phyloP scores from a whole-genome alignment of 2,797 vertebrate genomes.

The Tiaroga cobitis region DNA sequence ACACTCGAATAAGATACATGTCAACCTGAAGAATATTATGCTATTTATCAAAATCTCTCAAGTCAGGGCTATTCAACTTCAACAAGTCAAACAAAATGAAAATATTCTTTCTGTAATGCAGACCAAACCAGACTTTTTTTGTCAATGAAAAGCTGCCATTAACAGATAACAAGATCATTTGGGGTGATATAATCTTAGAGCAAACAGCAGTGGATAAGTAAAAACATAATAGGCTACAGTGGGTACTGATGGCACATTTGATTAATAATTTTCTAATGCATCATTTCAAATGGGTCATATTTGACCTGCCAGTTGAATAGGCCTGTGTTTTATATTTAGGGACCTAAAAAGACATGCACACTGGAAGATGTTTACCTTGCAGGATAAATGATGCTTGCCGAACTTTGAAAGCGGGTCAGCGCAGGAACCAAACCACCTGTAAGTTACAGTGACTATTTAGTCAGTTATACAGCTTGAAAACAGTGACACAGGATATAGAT shows the following conservation, averaged over 20 bases:
- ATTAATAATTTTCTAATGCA: too few relatives aligned
- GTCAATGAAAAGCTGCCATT: background rate
- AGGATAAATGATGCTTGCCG: conserved; percentile 15
- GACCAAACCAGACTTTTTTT: background rate
- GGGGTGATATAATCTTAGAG: too few relatives aligned
- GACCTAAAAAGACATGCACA: background rate
- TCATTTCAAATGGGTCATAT: background rate
- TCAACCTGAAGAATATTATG: background rate
- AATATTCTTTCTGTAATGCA: too few relatives aligned
- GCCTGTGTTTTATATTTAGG: background rate
- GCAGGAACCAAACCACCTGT: conserved; percentile 34
- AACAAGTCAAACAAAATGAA: background rate
- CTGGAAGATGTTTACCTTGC: conserved; percentile 8
- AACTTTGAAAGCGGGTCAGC: conserved; percentile 21
- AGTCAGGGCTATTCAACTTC: background rate
- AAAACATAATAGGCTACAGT: background rate
- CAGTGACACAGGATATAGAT: background rate
- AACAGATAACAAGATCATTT: too few relatives aligned
- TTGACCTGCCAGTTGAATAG: background rate
- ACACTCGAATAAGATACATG: background rate
- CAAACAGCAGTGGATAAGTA: background rate
- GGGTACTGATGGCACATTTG: background rate
- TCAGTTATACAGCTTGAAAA: background rate
- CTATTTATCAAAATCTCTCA: background rate
- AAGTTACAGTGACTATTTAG: background rate